These are phyloP conservation scores for Meloe dianella DNA, from an alignment of 2,888 invertebrate species.

Conservation along the genomic window DNA sequence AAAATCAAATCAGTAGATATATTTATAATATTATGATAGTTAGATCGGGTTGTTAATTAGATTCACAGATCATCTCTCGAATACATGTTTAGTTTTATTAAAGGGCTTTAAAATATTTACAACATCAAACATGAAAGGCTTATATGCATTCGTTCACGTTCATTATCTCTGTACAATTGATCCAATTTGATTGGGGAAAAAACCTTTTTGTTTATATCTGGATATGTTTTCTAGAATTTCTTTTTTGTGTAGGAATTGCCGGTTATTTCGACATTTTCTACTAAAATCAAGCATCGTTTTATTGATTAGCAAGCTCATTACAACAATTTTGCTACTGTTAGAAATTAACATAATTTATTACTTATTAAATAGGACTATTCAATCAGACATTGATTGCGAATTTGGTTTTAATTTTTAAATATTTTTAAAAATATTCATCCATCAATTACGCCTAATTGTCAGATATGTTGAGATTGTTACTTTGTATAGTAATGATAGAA, in stretches of 20 bases:
- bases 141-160: slow-evolving; percentile 31
- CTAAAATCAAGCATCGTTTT: too few species aligned
- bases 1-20: background rate
- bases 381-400: too few species aligned
- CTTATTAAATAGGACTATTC: too few species aligned
- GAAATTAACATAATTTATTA: too few species aligned
- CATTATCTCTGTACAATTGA: slow-evolving; percentile 24
- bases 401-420: too few species aligned
- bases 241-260: background rate
- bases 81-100: slow-evolving; percentile 41
- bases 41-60: slow-evolving; percentile 39
- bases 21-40: background rate
- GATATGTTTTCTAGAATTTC: background rate
- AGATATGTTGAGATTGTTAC: too few species aligned
- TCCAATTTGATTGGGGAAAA: slow-evolving; percentile 5
- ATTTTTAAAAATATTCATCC: too few species aligned
- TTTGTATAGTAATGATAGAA: too few species aligned
- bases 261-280: too few species aligned
- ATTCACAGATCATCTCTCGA: slow-evolving; percentile 41
- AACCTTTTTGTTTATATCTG: background rate
- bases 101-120: slow-evolving; percentile 39
- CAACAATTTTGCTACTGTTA: too few species aligned
- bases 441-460: too few species aligned
- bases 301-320: too few species aligned
- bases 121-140: slow-evolving; percentile 33